Evolutionary conservation across 2,888 invertebrate species (phyloP).

Genomic region (Acleris holmiana): DNA sequence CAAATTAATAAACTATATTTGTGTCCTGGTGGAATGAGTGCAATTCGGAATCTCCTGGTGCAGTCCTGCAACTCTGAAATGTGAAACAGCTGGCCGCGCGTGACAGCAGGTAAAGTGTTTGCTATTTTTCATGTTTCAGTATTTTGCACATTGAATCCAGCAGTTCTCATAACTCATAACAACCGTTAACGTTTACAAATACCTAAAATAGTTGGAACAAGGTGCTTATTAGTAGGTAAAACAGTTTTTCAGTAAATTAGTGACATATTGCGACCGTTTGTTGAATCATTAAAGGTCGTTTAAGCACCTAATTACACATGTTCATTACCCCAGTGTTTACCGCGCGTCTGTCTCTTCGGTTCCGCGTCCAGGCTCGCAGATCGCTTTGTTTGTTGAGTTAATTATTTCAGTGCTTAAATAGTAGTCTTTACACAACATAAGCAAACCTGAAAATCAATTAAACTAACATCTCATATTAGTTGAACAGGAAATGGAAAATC

Average conservation of each 20-base stretch:
- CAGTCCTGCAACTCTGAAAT: slow-evolving; percentile 32
- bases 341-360: slow-evolving; percentile 1
- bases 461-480: not conserved
- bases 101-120: slow-evolving; percentile 40
- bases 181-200: slow-evolving; percentile 2
- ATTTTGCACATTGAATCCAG: not conserved
- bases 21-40: slow-evolving; percentile 13
- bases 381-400: slow-evolving; percentile 20
- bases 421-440: not conserved
- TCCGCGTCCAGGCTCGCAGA: slow-evolving; percentile 2
- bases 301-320: slow-evolving; percentile 32
- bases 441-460: not conserved
- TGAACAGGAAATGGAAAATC: no score
- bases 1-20: slow-evolving; percentile 8
- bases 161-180: slow-evolving; percentile 5
- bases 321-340: slow-evolving; percentile 22
- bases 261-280: slow-evolving; percentile 17
- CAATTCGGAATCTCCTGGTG: not conserved
- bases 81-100: slow-evolving; percentile 39
- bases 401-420: slow-evolving; percentile 10
- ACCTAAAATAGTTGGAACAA: not conserved
- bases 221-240: slow-evolving; percentile 3
- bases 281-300: slow-evolving; percentile 19
- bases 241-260: slow-evolving; percentile 1
- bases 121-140: slow-evolving; percentile 18